Percentiles rank a stretch among this genome's conserved stretches.
phyloP scores from a whole-genome alignment of 2,113 vertebrate genomes.

The Puffinus mauretanicus region DNA sequence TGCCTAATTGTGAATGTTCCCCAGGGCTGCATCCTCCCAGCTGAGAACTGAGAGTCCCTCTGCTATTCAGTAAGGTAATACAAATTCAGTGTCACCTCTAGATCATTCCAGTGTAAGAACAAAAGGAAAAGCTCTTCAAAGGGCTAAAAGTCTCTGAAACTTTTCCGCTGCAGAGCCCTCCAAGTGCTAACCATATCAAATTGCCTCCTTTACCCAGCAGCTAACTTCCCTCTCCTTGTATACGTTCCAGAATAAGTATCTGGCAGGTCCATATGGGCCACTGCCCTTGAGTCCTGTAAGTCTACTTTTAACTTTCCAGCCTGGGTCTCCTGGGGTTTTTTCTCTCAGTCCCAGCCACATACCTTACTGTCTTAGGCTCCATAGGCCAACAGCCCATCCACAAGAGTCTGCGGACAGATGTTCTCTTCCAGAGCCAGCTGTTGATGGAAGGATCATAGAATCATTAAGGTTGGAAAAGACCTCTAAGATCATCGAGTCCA shows the following conservation, averaged over 20 bases:
- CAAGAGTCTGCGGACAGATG: neutral
- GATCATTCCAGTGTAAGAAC: neutral
- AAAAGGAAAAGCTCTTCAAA: neutral
- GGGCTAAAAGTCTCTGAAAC: neutral
- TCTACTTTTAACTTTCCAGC: neutral
- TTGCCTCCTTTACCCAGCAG: neutral
- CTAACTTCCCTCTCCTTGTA: neutral
- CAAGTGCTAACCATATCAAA: neutral
- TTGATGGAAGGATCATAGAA: neutral
- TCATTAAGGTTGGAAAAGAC: too few relatives aligned
- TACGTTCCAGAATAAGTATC: neutral
- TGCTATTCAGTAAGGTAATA: neutral
- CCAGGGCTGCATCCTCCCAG: neutral
- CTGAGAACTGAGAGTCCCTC: neutral
- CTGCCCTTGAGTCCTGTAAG: neutral
- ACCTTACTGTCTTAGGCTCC: neutral
- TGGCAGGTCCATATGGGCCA: neutral
- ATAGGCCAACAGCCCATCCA: neutral
- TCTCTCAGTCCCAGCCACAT: neutral
- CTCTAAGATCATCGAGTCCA: too few relatives aligned
- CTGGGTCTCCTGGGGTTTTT: neutral
- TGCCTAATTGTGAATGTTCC: neutral
- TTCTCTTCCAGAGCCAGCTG: neutral
- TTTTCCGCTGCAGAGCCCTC: neutral
- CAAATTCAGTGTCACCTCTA: neutral